These are phyloP conservation scores for Tyria jacobaeae DNA, from an alignment of 2,888 invertebrate species.

Conservation along the genomic window DNA sequence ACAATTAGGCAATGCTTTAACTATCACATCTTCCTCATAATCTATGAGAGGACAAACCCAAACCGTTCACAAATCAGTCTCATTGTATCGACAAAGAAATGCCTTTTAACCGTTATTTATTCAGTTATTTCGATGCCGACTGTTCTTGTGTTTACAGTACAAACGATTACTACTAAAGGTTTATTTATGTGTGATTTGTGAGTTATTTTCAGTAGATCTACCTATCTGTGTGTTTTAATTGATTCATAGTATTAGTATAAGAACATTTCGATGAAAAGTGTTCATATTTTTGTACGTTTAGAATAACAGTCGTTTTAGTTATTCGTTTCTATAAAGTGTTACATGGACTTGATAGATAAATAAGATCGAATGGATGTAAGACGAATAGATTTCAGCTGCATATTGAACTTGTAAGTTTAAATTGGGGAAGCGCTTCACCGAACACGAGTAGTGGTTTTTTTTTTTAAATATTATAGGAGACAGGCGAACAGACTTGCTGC, in stretches of 20 bases:
- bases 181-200: slow-evolving; percentile 40
- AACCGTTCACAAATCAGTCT: slow-evolving; percentile 82
- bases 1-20: background rate
- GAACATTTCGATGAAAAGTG: background rate
- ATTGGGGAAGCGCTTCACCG: too few species aligned
- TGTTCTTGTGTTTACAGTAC: slow-evolving; percentile 45
- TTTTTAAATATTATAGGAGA: too few species aligned
- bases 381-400: too few species aligned
- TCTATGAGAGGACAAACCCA: slow-evolving; percentile 34
- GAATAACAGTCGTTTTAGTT: background rate
- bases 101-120: slow-evolving; percentile 74
- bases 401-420: too few species aligned
- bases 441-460: too few species aligned
- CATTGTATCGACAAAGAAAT: slow-evolving; percentile 78
- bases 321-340: background rate
- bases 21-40: slow-evolving; percentile 11
- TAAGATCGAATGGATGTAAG: too few species aligned
- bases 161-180: slow-evolving; percentile 36
- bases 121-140: slow-evolving; percentile 63
- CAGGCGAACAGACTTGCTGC: too few species aligned
- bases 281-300: background rate
- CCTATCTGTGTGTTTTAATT: slow-evolving; percentile 23
- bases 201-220: slow-evolving; percentile 29
- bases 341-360: too few species aligned
- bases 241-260: background rate